Conservation (phyloP, 2,888 invertebrate species). For the Pristionchus entomophagus region DNA sequence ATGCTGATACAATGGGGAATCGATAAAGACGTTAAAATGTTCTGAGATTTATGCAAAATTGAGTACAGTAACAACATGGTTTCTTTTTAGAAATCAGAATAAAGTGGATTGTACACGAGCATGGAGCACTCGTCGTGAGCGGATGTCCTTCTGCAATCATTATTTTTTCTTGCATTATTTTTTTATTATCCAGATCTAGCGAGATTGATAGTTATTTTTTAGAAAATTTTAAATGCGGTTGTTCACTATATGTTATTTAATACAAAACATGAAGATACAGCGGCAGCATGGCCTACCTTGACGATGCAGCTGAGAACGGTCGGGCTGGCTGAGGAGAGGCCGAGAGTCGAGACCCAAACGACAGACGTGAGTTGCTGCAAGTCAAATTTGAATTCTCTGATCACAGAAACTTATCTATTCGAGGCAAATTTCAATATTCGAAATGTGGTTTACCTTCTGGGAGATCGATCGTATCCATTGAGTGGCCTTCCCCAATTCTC, state of each 20-base stretch:
- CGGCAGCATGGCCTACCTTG: background rate
- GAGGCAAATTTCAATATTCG: no score
- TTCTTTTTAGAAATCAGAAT: constrained; percentile 54
- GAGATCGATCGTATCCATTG: constrained; percentile 22
- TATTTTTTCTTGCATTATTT: background rate
- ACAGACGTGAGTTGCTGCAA: constrained; percentile 10
- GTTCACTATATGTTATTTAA: background rate
- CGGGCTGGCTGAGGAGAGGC: background rate
- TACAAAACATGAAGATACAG: background rate
- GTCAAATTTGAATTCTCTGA: background rate
- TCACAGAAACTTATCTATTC: no score
- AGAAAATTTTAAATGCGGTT: background rate
- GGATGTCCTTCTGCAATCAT: background rate
- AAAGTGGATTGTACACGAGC: constrained; percentile 64
- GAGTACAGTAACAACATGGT: background rate
- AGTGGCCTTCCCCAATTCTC: constrained; percentile 4
- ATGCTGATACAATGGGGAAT: background rate
- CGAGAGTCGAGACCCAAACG: constrained; percentile 36
- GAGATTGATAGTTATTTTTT: background rate
- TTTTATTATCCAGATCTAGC: background rate
- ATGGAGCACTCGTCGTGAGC: constrained; percentile 56
- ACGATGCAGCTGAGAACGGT: background rate
- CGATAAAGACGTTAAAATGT: no score
- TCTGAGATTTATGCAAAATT: no score
- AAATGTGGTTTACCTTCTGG: background rate